Evolutionary conservation across 2,797 vertebrate genomes (phyloP).

Genomic region (Craterocephalus amniculus): DNA sequence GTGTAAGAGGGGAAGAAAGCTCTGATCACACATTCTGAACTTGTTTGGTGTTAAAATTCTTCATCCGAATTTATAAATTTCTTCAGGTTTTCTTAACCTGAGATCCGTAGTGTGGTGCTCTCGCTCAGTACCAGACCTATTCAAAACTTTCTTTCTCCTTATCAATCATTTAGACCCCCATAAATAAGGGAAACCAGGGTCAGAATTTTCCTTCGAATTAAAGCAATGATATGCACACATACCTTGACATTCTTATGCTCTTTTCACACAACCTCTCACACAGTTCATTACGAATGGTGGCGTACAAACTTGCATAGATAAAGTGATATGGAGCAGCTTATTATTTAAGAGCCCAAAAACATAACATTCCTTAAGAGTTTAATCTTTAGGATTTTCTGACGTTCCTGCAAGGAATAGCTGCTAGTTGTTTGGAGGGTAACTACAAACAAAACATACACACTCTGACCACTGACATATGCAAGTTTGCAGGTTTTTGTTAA

Average conservation of each 20-base stretch:
- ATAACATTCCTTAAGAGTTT: conserved; percentile 53
- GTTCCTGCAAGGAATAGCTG: conserved; percentile 63
- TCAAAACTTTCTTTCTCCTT: neutral
- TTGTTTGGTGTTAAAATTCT: neutral
- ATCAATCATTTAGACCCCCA: neutral
- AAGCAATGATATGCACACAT: conserved; percentile 44
- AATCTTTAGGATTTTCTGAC: conserved; percentile 41
- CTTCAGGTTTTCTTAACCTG: neutral
- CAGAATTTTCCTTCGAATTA: conserved; percentile 37
- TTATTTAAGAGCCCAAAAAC: conserved; percentile 60
- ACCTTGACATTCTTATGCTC: conserved; percentile 44
- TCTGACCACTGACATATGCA: conserved; percentile 78
- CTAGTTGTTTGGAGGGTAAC: conserved; percentile 48
- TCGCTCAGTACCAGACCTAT: neutral
- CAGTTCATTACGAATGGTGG: conserved; percentile 40
- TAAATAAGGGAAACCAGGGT: neutral
- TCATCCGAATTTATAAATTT: neutral
- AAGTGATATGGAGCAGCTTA: conserved; percentile 77
- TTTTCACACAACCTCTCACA: conserved; percentile 1
- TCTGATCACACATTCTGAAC: neutral
- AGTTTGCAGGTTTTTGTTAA: conserved; percentile 68
- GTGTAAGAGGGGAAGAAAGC: neutral
- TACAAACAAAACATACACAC: conserved; percentile 51
- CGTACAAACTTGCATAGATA: conserved; percentile 86
- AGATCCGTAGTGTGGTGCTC: neutral